Evolutionary conservation across 2,797 vertebrate species (phyloP), one percentile per base, ranked within the genome.

Genomic region (Chaetophractus vellerosus): DNA sequence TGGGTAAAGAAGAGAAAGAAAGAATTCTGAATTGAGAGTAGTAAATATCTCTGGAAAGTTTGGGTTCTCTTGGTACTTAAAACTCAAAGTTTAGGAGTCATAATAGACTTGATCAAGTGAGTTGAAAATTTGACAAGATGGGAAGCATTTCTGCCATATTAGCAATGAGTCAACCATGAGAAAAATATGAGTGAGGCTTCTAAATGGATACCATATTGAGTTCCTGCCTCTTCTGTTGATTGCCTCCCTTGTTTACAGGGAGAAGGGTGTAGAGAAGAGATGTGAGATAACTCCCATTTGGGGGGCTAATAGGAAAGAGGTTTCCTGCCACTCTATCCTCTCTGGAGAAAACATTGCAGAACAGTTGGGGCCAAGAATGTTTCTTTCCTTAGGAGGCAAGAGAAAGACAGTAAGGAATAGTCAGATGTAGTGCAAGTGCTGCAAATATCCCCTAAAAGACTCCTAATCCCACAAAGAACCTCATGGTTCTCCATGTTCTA

Each of bases 1-100:
- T 91, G 89, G 69, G 52, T 92, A 19, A 85, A 84, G 93, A 79
- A 41, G 48, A 91, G 21, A 90, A 95, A 92, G 31, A 66, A 79
- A 78, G 88, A 61, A 76, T 21, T 55, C 50, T 94, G 81, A 82
- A 69, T 28, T 68, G 55, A 93, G 66, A 95, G 71, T 23, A 48
- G 18, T 41, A 48, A 64, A 52, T 91, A 63, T 61, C 81, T 83
- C 92, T 61, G 18, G 12, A 38, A 94, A 94, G 66, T 94, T 88
- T 61, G 45, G 26, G 52, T 28, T 74, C 78, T 75, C 55, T 59
- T n/a, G 10, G 15, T 55, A 38, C 38, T 71, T 75, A 71, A 66
- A 14, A 31, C 45, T 80, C 68, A 28, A 41, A 9, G 38, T 41
- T 61, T 5, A 36, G 48, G 28, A 10, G 14, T 59, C 76, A 12